Evolutionary conservation across 2,888 invertebrate genomes (phyloP), one percentile per base, ranked within the genome.

Genomic region (Ochropacha duplaris): DNA sequence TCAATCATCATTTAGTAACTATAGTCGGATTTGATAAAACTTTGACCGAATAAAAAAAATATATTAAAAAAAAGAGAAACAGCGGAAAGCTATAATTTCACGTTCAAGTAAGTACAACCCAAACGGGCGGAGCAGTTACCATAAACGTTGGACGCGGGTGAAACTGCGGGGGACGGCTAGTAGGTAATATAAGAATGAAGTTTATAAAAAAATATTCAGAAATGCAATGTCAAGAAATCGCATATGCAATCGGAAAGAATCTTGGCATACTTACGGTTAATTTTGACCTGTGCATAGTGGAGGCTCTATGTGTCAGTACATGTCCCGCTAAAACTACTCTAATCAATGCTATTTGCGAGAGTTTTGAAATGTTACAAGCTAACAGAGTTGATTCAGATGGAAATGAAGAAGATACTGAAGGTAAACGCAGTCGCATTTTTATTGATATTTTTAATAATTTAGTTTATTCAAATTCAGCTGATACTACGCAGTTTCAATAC

Each of bases 281-380:
- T 76, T 86, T 94, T 57, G 95, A 94, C 76, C 72, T 80, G 31
- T 86, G 90, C 76, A 92, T 90, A 71, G 91, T 89, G 58, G 91
- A 93, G 74, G 90, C 92, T 31, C 75, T 94, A 44, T 84, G 85
- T 64, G 58, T 72, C 0, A 76, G 81, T 56, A 62, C 76, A 1
- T 79, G 81, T 61, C 57, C 78, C 2, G 85, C 90, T 0, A 87
- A 81, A 76, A 39, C 49, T 24, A 52, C 75, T 26, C 64, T 92
- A 22, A 58, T 77, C 12, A 68, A 52, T 36, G 84, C 83, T 22
- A 79, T 90, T 2, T 72, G 84, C 50, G 90, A 91, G 57, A 78
- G 81, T 69, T 90, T 83, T 61, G 79, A 84, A 36, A 56, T 71
- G 11, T 59, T 72, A 22, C 77, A 66, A 64, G 58, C 36, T 50